Evolutionary conservation across 1,140 invertebrate species (phyloP).

Genomic region (Elymnias hypermnestra): DNA sequence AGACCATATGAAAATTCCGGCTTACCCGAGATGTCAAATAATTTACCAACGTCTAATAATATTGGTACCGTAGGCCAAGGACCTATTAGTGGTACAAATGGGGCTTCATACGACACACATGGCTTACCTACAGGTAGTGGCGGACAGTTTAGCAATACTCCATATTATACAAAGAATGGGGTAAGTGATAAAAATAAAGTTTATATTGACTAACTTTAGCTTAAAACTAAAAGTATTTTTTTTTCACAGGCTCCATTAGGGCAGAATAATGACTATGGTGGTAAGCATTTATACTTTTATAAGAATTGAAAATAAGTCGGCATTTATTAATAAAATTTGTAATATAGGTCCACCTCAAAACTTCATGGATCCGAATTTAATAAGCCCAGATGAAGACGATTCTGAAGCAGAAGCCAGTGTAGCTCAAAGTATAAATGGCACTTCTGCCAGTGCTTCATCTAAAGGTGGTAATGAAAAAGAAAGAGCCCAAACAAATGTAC

Average conservation of each 20-base stretch:
- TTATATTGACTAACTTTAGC: background rate
- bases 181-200: constrained; percentile 8
- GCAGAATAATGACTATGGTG: constrained; percentile 18
- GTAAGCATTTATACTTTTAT: constrained; percentile 17
- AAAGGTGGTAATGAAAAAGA: constrained; percentile 84
- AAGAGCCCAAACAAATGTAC: constrained; percentile 86
- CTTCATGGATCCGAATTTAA: constrained; percentile 49
- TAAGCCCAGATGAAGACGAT: constrained; percentile 75
- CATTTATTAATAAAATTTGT: constrained; percentile 2
- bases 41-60: background rate
- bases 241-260: constrained; percentile 24
- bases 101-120: background rate
- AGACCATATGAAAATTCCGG: background rate
- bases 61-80: background rate
- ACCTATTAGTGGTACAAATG: background rate
- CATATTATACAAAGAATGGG: constrained; percentile 1
- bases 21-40: constrained; percentile 1
- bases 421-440: constrained; percentile 81
- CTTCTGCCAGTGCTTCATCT: constrained; percentile 83
- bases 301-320: background rate
- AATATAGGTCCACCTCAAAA: constrained; percentile 53
- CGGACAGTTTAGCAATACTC: background rate
- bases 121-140: background rate
- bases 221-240: constrained; percentile 2
- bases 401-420: constrained; percentile 86